Percentiles rank a stretch among this genome's conserved stretches.
These are phyloP conservation scores for Drosophila histrio DNA, from an alignment of 2,888 invertebrate genomes.

Conservation along the genomic window DNA sequence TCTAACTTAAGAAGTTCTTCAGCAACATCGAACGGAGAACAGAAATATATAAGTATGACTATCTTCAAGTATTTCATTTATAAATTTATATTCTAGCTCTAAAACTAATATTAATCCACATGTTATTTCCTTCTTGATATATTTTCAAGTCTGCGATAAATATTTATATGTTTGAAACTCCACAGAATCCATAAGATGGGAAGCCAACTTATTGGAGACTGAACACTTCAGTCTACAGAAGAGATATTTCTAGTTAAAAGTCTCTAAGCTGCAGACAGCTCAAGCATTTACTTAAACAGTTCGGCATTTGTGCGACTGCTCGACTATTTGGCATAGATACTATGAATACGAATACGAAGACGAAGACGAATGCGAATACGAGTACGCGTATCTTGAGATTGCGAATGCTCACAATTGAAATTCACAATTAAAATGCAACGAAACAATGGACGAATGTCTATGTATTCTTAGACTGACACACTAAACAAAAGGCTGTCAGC, in stretches of 20 bases:
- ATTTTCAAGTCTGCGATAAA: neutral
- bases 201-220: neutral
- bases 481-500: constrained; percentile 61
- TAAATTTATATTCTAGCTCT: no score
- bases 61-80: no score
- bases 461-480: constrained; percentile 73
- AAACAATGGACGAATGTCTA: constrained; percentile 51
- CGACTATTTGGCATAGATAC: constrained; percentile 55
- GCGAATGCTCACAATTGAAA: constrained; percentile 56
- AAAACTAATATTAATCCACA: no score
- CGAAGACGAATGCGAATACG: constrained; percentile 5
- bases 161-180: neutral
- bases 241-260: neutral
- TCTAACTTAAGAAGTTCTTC: constrained; percentile 4
- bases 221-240: neutral
- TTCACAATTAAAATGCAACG: constrained; percentile 60
- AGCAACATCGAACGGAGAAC: neutral
- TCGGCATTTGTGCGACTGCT: constrained; percentile 42
- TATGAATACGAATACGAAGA: neutral
- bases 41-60: neutral
- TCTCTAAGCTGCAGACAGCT: neutral
- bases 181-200: neutral
- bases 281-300: constrained; percentile 17
- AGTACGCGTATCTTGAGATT: constrained; percentile 47
- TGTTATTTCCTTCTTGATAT: no score